Percentiles rank a stretch among this genome's conserved stretches.
Evolutionary conservation across 2,888 invertebrate genomes (phyloP).

Genomic region (Trichopoda pennipes): DNA sequence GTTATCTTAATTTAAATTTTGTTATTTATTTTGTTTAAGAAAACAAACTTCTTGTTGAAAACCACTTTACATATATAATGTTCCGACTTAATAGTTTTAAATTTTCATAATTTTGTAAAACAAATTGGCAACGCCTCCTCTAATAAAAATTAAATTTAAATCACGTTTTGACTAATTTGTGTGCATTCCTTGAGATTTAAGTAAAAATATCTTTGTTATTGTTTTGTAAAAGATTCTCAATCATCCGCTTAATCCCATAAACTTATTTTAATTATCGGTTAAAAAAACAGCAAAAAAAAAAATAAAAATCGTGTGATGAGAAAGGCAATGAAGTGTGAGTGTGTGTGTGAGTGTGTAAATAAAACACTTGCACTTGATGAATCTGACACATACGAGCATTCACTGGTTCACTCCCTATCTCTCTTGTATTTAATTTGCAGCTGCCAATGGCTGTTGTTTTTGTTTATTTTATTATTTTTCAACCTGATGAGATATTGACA

Average conservation of each 20-base stretch:
- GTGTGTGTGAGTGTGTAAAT: constrained; percentile 22
- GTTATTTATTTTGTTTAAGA: too few species aligned
- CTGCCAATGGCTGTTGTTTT: constrained; percentile 24
- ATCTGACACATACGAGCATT: constrained; percentile 44
- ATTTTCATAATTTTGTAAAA: too few species aligned
- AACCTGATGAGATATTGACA: constrained; percentile 57
- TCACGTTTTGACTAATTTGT: too few species aligned
- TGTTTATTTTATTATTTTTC: constrained; percentile 54
- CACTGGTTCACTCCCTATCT: background rate
- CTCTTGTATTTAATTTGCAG: constrained; percentile 23
- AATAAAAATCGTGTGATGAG: constrained; percentile 10
- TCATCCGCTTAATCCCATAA: constrained; percentile 5
- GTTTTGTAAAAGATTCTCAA: too few species aligned
- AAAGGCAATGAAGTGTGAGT: constrained; percentile 44
- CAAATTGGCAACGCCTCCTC: too few species aligned
- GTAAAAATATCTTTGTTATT: too few species aligned
- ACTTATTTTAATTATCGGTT: constrained; percentile 3
- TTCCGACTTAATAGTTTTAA: too few species aligned
- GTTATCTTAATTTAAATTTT: too few species aligned
- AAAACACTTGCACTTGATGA: constrained; percentile 66
- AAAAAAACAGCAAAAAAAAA: background rate
- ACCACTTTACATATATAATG: too few species aligned
- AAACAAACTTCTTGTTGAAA: too few species aligned
- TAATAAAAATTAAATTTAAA: too few species aligned
- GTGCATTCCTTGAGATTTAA: too few species aligned